Evolutionary conservation across 2,113 vertebrate species (phyloP), one percentile per base, ranked within the genome.

Genomic region (Callithrix jacchus): DNA sequence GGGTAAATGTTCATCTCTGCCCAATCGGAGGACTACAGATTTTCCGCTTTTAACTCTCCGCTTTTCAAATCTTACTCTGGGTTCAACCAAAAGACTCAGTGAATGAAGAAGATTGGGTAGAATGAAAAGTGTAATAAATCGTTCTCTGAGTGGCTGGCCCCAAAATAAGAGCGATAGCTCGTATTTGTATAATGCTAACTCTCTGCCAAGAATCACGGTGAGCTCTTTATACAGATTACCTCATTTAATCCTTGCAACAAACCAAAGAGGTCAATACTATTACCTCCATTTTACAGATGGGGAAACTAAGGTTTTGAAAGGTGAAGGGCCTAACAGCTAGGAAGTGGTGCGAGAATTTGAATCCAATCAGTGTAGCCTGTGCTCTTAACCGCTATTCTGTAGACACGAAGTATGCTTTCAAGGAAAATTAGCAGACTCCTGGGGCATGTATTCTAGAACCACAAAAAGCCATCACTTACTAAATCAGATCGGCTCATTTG

Each of bases 361-460:
- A 58, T 76, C 81, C 71, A 73, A 0, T 66, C 76, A 2, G 6
- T 3, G 5, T 45, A 13, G n/a, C 80, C 56, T 1, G 7, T 21
- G 6, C 64, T 79, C 12, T 4, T 40, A 2, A 58, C 91, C 13
- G 1, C 8, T 2, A 5, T 81, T 27, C 87, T 56, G 1, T 21
- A 81, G 70, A 87, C 47, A 58, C 76, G 6, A 27, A 92, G 80
- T 70, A 42, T 5, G 80, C 93, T 90, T 96, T 92, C 94, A 92
- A 20, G 35, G 89, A 97, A 93, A 97, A 96, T 93, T 93, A 98
- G 92, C 97, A 66, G 95, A 52, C 95, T 95, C 95, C 84, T 10
- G 80, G 96, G 95, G 92, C 88, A 0, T 17, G 77, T 79, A 49
- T 96, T 85, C 92, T 27, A 74, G 80, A 94, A 92, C 58, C 94